A percentile compares a stretch with the other conserved stretches of the same genome.
Conservation (phyloP, 2,797 vertebrate genomes). For the Notolepis coatsorum region DNA sequence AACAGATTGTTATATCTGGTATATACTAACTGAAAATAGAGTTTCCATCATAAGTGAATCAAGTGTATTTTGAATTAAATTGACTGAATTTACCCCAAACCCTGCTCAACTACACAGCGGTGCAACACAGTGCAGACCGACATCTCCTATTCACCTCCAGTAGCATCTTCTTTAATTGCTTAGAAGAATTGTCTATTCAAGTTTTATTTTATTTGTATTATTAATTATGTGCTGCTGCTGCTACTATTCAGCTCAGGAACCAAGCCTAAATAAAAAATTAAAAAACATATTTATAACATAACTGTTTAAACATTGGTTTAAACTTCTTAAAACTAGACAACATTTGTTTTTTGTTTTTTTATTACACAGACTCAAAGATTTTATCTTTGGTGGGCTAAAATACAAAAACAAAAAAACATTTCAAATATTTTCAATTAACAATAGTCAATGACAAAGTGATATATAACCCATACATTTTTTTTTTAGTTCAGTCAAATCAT, state of each 20-base stretch:
- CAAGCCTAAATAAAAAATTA: conserved; percentile 33
- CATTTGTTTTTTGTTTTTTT: conserved; percentile 20
- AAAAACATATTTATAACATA: conserved; percentile 44
- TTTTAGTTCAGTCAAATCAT: background rate
- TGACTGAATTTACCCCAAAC: too few species aligned
- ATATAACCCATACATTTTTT: conserved; percentile 9
- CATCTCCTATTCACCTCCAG: conserved; percentile 15
- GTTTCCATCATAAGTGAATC: too few species aligned
- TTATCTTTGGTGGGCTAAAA: conserved; percentile 55
- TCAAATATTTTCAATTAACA: conserved; percentile 1
- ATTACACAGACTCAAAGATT: conserved; percentile 29
- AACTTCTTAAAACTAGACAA: conserved; percentile 49
- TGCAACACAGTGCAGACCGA: conserved; percentile 25
- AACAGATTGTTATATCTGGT: too few species aligned
- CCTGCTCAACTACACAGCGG: conserved; percentile 23
- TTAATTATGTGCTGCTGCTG: conserved; percentile 23
- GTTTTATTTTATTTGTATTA: conserved; percentile 5
- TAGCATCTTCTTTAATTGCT: conserved; percentile 1
- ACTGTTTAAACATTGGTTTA: conserved; percentile 4
- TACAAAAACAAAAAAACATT: conserved; percentile 26
- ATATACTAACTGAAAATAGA: too few species aligned
- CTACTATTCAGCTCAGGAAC: conserved; percentile 48
- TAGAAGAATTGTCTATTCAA: conserved; percentile 12
- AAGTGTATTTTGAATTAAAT: too few species aligned
- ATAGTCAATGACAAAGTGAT: conserved; percentile 14